Evolutionary conservation across 2,888 invertebrate species (phyloP), one percentile per base, ranked within the genome.

Genomic region (Orthosia gothica): DNA sequence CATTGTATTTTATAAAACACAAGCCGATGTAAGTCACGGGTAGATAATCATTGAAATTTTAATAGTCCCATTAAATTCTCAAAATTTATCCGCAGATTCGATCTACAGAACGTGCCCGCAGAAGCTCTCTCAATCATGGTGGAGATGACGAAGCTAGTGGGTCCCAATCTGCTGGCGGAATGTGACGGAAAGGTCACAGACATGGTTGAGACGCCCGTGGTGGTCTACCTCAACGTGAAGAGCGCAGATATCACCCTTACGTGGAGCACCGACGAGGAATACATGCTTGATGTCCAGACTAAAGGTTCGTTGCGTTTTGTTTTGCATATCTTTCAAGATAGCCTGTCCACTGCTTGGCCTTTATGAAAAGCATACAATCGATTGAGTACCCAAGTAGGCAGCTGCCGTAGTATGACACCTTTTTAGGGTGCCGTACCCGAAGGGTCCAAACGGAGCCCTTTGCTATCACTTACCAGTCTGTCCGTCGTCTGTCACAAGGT

Each of bases 261-360:
- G 82, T 98, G 98, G 98, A 93, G 94, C 3, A 98, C 98, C 0
- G 97, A 98, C 82, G 98, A 98, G 92, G 96, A 97, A 52, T 98
- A 98, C 89, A 92, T 92, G 72, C 91, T 98, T 61, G 96, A 97
- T 79, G 93, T 98, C 16, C 94, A 97, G 74, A 96, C 96, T 64
- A 96, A 96, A 94, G 97, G 97, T 97, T 72, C 23, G 82, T 74
- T 20, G 13, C 0, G 5, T 57, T 20, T 3, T 54, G 15, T 26
- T 32, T 65, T 23, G 18, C 23, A 3, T 52, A 52, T 32, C 26
- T 9, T 16, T 26, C 23, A 57, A 13, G 9, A 18, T 3, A 23
- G 7, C 5, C 20, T 15, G 18, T 15, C 23, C 7, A n/a, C 23
- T 55, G 55, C 15, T 40, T 40, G 40, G 9, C 40, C 40, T 40